Conservation (phyloP, 23 tunicate species). For the Diplosoma virens region DNA sequence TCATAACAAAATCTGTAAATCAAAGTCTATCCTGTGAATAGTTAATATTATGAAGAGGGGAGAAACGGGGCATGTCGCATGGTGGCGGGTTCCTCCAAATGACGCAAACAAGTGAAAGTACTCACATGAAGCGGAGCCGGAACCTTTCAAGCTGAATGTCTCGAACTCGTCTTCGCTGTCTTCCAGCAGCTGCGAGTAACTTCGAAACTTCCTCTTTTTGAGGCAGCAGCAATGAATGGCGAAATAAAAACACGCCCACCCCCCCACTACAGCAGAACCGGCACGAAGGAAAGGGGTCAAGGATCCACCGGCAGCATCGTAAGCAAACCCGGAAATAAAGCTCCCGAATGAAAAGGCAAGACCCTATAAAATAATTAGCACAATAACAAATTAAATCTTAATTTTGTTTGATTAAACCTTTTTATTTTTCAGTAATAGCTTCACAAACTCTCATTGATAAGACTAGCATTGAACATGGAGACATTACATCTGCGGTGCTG, state of each 20-base stretch:
- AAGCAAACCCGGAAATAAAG: conserved; percentile 59
- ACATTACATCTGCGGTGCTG: too few species aligned
- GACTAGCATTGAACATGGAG: too few species aligned
- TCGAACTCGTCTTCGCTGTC: conserved; percentile 68
- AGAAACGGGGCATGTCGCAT: too few species aligned
- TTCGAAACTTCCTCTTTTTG: conserved; percentile 7
- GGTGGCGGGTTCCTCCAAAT: too few species aligned
- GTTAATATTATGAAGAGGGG: neutral
- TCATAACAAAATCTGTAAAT: too few species aligned
- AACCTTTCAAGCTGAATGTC: neutral
- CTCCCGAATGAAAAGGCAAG: conserved; percentile 69
- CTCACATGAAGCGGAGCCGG: neutral
- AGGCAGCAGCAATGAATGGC: conserved; percentile 59
- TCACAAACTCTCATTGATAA: too few species aligned
- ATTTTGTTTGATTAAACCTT: too few species aligned
- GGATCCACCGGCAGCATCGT: conserved; percentile 50
- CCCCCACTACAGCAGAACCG: conserved; percentile 9
- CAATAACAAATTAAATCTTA: too few species aligned
- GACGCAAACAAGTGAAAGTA: neutral
- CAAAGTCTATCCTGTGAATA: too few species aligned
- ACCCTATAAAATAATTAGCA: conserved; percentile 53
- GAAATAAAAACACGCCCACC: conserved; percentile 52
- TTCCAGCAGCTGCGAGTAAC: conserved; percentile 61
- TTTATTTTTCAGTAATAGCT: too few species aligned
- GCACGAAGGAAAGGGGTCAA: conserved; percentile 55